phyloP scores from a whole-genome alignment of 2,888 invertebrate genomes.

The Euphydryas editha region DNA sequence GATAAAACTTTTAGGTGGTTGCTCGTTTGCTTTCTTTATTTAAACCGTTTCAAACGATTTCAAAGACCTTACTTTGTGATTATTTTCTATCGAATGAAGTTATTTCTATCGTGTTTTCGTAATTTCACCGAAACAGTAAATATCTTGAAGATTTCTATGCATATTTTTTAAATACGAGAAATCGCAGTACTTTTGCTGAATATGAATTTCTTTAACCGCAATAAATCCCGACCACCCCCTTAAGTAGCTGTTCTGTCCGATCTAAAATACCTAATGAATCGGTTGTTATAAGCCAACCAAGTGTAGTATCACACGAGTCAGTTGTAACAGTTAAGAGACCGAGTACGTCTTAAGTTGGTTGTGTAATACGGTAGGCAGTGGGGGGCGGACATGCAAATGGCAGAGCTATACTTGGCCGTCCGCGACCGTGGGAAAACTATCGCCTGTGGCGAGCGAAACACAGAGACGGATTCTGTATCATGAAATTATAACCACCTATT shows the following conservation, averaged over 20 bases:
- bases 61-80: too few species aligned
- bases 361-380: conserved; percentile 76
- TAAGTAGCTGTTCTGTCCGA: conserved; percentile 39
- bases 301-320: conserved; percentile 48
- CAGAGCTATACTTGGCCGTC: conserved; percentile 76
- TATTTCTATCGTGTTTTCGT: too few species aligned
- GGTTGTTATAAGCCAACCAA: conserved; percentile 48
- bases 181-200: too few species aligned
- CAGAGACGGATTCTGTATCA: conserved; percentile 60
- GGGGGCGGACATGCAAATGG: conserved; percentile 80
- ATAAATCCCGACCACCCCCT: too few species aligned
- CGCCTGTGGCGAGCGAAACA: conserved; percentile 77
- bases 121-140: too few species aligned
- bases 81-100: too few species aligned
- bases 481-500: not conserved
- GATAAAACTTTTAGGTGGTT: too few species aligned
- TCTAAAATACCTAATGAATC: conserved; percentile 46
- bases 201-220: too few species aligned
- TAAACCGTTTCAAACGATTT: too few species aligned
- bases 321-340: conserved; percentile 34
- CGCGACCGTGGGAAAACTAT: conserved; percentile 83
- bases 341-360: conserved; percentile 52
- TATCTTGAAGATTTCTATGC: too few species aligned
- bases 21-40: too few species aligned
- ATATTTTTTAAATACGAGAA: too few species aligned